Base-by-base conservation (phyloP, 2,797 vertebrate genomes). In the Adrianichthys oophorus region DNA sequence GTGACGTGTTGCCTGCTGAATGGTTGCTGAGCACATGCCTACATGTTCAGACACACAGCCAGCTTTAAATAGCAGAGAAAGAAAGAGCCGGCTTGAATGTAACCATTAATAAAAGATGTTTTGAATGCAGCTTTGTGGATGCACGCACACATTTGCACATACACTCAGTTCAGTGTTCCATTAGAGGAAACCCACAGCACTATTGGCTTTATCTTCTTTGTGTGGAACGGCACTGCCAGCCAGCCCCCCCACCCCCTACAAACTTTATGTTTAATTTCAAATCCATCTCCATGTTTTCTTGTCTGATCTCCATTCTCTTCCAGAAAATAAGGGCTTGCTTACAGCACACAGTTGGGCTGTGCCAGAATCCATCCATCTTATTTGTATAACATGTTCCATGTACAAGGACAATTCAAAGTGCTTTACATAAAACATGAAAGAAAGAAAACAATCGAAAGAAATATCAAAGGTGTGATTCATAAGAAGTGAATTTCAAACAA, bases 151-250 rank as follows among this genome's bases (percentile, higher is more conserved):
- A 48, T 44, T 44, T n/a, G n/a, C 62, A 41, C 47, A 54, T 46
- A 53, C 37, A 46, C 24, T 51, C 41, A 47, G 37, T 8, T 45
- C 49, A 65, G 64, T 62, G 21, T 81, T 85, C 80, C 85, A 88
- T 87, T 86, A 88, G 76, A 80, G 70, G 63, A 67, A 70, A 56
- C 69, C 44, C 70, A 59, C 56, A 70, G 84, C 82, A 85, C 84
- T 87, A 87, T 79, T 55, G 73, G 70, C 79, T 86, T 78, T 87
- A 84, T 87, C 80, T 80, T 69, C 72, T 83, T 79, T 88, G 74
- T 86, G 54, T 73, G 60, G 55, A 65, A 63, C 65, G 61, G 41
- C 61, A 21, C 56, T 73, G 74, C 70, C 62, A 76, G 59, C n/a
- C n/a, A n/a, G 69, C 62, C 61, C 49, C 40, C 24, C 48, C 70